Evolutionary conservation across 2,888 invertebrate genomes (phyloP).

Genomic region (Elegia similella): DNA sequence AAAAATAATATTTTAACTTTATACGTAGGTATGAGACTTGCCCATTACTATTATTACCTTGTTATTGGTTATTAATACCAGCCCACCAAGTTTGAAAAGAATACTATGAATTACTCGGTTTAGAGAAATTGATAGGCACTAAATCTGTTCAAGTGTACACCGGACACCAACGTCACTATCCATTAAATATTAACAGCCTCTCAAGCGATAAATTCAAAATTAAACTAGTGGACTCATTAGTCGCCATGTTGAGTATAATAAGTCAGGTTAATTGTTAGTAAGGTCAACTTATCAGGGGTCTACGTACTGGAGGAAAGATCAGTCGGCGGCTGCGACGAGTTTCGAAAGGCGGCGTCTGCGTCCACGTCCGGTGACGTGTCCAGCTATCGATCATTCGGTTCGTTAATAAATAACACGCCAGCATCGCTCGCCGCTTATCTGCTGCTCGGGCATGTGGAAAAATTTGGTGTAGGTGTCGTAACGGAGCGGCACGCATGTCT

Average conservation of each 20-base stretch:
- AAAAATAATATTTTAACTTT: no score
- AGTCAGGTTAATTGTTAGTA: conserved; percentile 46
- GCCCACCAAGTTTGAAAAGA: no score
- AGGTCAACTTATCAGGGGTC: conserved; percentile 56
- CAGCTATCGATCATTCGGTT: conserved; percentile 82
- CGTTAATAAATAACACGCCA: conserved; percentile 82
- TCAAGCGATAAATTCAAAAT: conserved; percentile 4
- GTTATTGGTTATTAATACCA: no score
- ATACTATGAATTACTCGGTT: not conserved
- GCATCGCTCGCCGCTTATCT: conserved; percentile 77
- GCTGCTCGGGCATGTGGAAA: conserved; percentile 80
- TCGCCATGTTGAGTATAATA: not conserved
- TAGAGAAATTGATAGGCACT: not conserved
- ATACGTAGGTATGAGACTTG: no score
- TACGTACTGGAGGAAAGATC: conserved; percentile 44
- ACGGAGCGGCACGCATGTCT: conserved; percentile 76
- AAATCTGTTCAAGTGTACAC: not conserved
- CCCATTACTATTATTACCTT: no score
- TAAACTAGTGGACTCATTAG: conserved; percentile 11
- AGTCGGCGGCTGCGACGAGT: conserved; percentile 52
- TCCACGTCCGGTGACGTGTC: conserved; percentile 77
- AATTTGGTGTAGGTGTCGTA: conserved; percentile 81
- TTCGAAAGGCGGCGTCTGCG: conserved; percentile 72
- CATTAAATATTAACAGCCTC: not conserved
- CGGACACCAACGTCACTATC: not conserved